Evolutionary conservation across 2,888 invertebrate genomes (phyloP).

Genomic region (Athetis lepigone): DNA sequence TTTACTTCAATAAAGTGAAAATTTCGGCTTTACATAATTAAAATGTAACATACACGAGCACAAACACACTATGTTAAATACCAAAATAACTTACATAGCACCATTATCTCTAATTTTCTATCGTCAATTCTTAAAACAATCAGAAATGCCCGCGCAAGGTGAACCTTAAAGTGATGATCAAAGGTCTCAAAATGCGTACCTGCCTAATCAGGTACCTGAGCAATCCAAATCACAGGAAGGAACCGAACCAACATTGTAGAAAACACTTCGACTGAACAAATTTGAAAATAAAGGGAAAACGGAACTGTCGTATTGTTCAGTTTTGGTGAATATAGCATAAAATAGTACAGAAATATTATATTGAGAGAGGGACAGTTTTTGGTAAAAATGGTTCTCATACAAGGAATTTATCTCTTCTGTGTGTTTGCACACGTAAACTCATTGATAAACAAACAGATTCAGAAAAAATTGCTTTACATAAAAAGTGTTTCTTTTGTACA

Average conservation of each 20-base stretch:
- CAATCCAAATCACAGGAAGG: slow-evolving; percentile 53
- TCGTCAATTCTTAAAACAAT: slow-evolving; percentile 19
- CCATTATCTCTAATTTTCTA: too few species aligned
- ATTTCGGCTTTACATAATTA: too few species aligned
- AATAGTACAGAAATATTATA: not conserved
- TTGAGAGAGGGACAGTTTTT: not conserved
- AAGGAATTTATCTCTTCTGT: too few species aligned
- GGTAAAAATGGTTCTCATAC: too few species aligned
- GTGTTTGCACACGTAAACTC: too few species aligned
- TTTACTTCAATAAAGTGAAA: too few species aligned
- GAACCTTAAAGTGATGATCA: slow-evolving; percentile 10
- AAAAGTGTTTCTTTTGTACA: too few species aligned
- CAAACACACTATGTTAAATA: not conserved
- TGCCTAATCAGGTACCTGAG: slow-evolving; percentile 40
- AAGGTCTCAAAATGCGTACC: slow-evolving; percentile 31
- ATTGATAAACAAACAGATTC: too few species aligned
- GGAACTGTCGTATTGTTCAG: slow-evolving; percentile 18
- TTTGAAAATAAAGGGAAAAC: slow-evolving; percentile 43
- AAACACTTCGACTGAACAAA: slow-evolving; percentile 46
- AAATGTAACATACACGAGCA: too few species aligned
- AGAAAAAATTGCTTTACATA: too few species aligned
- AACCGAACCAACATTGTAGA: slow-evolving; percentile 38
- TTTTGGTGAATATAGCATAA: not conserved
- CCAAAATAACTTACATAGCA: not conserved
- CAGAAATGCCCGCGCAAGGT: slow-evolving; percentile 7